Base-by-base conservation (phyloP, 1,140 invertebrate species). In the Lepidurus apus region DNA sequence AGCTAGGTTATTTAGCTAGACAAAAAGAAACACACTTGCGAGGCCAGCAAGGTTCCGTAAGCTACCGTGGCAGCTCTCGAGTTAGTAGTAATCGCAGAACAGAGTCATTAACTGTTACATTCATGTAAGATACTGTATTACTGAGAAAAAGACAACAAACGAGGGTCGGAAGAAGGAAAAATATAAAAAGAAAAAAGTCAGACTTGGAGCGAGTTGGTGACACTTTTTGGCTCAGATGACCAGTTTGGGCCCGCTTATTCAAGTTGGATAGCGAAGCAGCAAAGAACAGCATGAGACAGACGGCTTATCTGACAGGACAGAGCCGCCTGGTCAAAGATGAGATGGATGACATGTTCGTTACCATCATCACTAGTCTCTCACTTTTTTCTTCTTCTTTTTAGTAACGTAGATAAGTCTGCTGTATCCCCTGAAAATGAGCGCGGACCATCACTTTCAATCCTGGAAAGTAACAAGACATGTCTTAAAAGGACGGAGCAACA, bases 301-400 rank as follows among this genome's bases (percentile, higher is more conserved):
- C 53, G 21, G 53, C 21, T 65, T 65, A 65, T 65, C 53, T 11
- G 53, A 65, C 53, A 65, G 21, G 53, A 65, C 53, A 65, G 53
- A 65, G 53, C 53, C 7, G 53, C 17, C 53, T 21, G 21, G 53
- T 65, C 53, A 65, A 21, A 21, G 53, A 13, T 13, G 53, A 65
- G 53, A 65, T 65, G 53, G 53, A 65, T 65, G 53, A 65, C 53
- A 65, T 17, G 53, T 4, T 65, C 53, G 53, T 65, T 65, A 65
- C 53, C 13, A 65, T 65, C 53, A 65, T 65, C 53, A 65, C 53
- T 65, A 65, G 53, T 65, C 21, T 17, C 21, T 21, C 17, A 65
- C 6, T 65, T 65, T 65, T 65, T 47, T 47, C 17, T 47, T 47
- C 45, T 47, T 17, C 10, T 11, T 47, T 47, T 47, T 65, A n/a